A percentile compares a stretch with the other conserved stretches of the same genome.
phyloP scores from a whole-genome alignment of 2,888 invertebrate species.

The Tromatobia lineatoria region DNA sequence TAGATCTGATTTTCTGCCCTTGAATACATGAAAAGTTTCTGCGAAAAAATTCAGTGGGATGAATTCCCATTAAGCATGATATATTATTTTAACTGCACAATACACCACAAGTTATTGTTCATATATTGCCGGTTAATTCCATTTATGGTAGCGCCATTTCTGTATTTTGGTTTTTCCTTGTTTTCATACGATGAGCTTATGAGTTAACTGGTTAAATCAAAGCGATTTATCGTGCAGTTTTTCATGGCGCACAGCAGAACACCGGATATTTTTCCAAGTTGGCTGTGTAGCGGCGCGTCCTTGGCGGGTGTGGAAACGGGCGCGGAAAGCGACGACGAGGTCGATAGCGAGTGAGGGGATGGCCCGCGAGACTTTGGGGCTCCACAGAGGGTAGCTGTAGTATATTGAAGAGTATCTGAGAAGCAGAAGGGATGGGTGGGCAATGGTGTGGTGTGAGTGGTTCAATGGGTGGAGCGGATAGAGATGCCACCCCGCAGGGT shows the following conservation, averaged over 20 bases:
- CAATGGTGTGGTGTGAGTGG: not conserved
- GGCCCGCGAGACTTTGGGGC: constrained; percentile 30
- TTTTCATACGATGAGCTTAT: not conserved
- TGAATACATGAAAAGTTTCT: not conserved
- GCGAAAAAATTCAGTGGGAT: not conserved
- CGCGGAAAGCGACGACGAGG: constrained; percentile 19
- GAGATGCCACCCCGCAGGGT: constrained; percentile 40
- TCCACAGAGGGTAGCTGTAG: constrained; percentile 9
- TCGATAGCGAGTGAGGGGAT: constrained; percentile 30
- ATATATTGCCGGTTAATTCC: constrained; percentile 8
- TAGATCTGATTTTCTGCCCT: too few relatives aligned
- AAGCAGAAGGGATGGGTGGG: not conserved
- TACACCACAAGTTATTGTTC: not conserved
- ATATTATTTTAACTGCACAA: not conserved
- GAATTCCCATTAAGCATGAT: not conserved
- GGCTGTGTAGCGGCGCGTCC: constrained; percentile 2
- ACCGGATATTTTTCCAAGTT: constrained; percentile 36
- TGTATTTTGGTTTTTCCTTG: not conserved
- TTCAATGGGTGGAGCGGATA: constrained; percentile 1
- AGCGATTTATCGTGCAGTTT: constrained; percentile 21
- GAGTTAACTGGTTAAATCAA: constrained; percentile 8
- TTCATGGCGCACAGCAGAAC: not conserved
- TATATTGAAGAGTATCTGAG: constrained; percentile 17
- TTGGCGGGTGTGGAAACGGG: constrained; percentile 13
- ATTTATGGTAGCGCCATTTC: constrained; percentile 8